Conservation (phyloP, 2,888 invertebrate species). For the Hoplodrina blanda region DNA sequence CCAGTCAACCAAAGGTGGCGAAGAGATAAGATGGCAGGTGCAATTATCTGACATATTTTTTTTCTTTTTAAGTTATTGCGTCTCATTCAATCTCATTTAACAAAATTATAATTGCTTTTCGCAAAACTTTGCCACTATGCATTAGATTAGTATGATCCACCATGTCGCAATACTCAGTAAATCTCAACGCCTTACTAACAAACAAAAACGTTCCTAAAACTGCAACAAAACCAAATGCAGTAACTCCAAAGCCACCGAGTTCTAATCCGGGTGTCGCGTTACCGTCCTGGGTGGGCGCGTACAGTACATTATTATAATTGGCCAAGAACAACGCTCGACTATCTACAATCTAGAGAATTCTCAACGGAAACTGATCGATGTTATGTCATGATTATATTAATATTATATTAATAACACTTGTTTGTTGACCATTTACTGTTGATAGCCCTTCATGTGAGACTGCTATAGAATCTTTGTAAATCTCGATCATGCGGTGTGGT, state of each 20-base stretch:
- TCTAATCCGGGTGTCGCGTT: slow-evolving; percentile 84
- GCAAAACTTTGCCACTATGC: no score
- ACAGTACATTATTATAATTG: slow-evolving; percentile 79
- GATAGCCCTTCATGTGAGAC: slow-evolving; percentile 40
- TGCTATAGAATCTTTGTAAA: slow-evolving; percentile 36
- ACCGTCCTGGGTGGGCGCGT: slow-evolving; percentile 83
- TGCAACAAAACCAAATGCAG: slow-evolving; percentile 29
- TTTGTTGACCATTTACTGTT: slow-evolving; percentile 52
- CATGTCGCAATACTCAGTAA: neutral
- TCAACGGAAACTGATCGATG: slow-evolving; percentile 72
- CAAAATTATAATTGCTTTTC: no score
- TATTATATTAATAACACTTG: slow-evolving; percentile 67
- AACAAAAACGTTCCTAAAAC: slow-evolving; percentile 20
- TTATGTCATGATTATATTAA: slow-evolving; percentile 68
- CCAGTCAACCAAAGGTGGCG: no score
- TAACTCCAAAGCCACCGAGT: slow-evolving; percentile 66
- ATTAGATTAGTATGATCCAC: neutral
- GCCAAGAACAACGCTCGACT: slow-evolving; percentile 75
- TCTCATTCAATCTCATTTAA: no score
- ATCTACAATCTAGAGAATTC: slow-evolving; percentile 76
- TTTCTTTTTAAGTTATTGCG: no score
- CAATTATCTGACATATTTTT: no score
- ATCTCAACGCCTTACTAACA: neutral
- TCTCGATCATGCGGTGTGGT: slow-evolving; percentile 32
- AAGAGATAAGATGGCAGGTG: no score